These are phyloP conservation scores for Istiophorus platypterus DNA, from an alignment of 2,113 vertebrate species.

Conservation along the genomic window DNA sequence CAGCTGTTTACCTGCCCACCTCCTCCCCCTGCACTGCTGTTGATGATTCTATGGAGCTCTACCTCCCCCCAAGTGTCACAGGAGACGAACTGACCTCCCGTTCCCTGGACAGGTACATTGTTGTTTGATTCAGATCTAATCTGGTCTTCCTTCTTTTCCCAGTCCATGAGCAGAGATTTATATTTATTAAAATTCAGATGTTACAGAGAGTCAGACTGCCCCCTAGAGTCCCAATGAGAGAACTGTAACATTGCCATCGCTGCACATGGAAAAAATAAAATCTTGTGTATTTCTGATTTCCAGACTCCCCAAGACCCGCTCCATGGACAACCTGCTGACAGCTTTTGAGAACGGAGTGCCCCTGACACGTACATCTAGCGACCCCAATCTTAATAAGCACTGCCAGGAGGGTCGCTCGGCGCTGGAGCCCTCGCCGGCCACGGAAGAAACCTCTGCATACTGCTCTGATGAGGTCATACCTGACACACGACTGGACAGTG, in stretches of 20 bases:
- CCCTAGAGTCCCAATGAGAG: slow-evolving; percentile 55
- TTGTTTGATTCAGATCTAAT: neutral
- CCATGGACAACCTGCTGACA: slow-evolving; percentile 95
- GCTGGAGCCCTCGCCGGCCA: slow-evolving; percentile 82
- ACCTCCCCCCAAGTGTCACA: slow-evolving; percentile 87
- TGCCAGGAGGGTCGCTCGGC: slow-evolving; percentile 89
- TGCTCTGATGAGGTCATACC: slow-evolving; percentile 52
- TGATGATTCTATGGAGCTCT: slow-evolving; percentile 94
- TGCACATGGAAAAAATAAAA: neutral
- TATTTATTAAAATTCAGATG: neutral
- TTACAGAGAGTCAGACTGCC: slow-evolving; percentile 45
- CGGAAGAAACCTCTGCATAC: slow-evolving; percentile 69
- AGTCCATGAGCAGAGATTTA: neutral
- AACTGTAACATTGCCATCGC: neutral
- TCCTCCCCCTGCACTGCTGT: slow-evolving; percentile 94
- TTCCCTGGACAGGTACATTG: slow-evolving; percentile 91
- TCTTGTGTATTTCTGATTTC: slow-evolving; percentile 32
- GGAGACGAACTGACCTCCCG: slow-evolving; percentile 93
- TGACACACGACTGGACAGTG: slow-evolving; percentile 27
- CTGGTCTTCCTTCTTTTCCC: neutral
- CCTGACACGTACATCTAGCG: slow-evolving; percentile 95
- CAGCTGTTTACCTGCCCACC: slow-evolving; percentile 95
- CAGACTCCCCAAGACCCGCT: slow-evolving; percentile 97
- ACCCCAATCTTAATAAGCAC: slow-evolving; percentile 98
- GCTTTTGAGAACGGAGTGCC: slow-evolving; percentile 92